Base-by-base conservation (phyloP, 2,888 invertebrate species). In the Dastarcus helophoroides region DNA sequence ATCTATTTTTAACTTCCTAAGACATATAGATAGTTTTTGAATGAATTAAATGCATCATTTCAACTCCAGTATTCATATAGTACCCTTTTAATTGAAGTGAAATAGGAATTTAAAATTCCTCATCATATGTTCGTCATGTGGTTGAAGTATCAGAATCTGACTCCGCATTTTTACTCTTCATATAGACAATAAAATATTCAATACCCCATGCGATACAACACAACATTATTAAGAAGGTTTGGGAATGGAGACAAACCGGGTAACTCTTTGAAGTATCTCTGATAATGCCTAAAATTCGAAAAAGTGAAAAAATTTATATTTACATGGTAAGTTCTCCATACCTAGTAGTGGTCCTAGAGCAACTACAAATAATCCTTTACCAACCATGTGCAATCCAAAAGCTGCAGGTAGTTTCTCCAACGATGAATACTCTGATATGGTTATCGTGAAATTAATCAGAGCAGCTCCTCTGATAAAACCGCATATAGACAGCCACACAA, bases 391-490 rank as follows among this genome's bases (percentile, higher is more conserved):
- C 49, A 81, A 63, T 9, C 81, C 82, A 51, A 80, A 80, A 7
- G 82, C 81, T 4, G 79, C 79, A 0, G 81, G 82, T 38, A 82
- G 55, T 49, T 79, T 79, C 50, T 81, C 79, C 41, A 67, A 53
- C 1, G 79, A 60, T n/a, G 64, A 76, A 42, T 78, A 78, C 58
- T 82, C 81, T 0, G 81, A 79, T 43, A 82, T 78, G n/a, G 79
- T 79, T 4, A 82, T 68, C 16, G 79, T 79, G 51, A 81, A 76
- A 60, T 82, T 82, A 44, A 80, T 80, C 25, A 84, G 65, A 9
- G 81, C 79, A 50, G 80, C 76, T 34, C 84, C 83, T 33, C 83
- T 68, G 57, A 81, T 73, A 64, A 84, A 83, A 9, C 84, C 84
- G 53, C 79, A 79, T 32, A 83, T 72, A 0, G 79, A 73, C 36